Conservation (phyloP, 2,797 vertebrate species). For the Tokudaia muenninki region DNA sequence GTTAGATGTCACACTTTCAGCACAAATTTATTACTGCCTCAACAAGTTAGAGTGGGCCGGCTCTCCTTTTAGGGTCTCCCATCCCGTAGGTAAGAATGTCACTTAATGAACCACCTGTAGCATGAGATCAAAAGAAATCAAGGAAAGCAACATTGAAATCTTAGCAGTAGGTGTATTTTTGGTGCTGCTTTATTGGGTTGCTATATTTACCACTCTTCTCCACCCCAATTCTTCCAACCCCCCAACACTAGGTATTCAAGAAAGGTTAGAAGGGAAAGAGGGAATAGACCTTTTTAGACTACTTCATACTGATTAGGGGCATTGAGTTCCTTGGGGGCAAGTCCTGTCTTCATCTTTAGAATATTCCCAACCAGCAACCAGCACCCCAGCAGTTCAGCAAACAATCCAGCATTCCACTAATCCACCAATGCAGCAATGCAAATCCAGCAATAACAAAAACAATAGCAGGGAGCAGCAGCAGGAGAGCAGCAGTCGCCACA, state of each 20-base stretch:
- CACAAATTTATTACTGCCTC: background rate
- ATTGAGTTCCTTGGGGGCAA: background rate
- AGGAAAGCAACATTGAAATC: background rate
- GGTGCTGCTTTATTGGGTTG: too few species aligned
- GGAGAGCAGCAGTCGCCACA: background rate
- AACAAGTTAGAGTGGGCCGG: background rate
- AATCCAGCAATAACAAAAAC: background rate
- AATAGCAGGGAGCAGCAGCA: background rate
- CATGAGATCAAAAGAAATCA: background rate
- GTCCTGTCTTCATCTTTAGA: background rate
- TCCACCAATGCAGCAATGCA: background rate
- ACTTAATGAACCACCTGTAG: background rate
- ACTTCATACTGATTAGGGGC: background rate
- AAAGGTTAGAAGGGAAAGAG: too few species aligned
- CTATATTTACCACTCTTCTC: too few species aligned
- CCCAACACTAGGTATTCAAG: too few species aligned
- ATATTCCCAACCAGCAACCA: background rate
- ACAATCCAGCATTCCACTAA: too few species aligned
- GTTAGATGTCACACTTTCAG: background rate
- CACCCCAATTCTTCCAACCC: too few species aligned
- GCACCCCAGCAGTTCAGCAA: too few species aligned
- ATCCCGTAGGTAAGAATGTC: background rate
- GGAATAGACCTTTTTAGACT: too few species aligned
- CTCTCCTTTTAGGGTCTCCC: background rate
- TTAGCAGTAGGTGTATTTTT: too few species aligned